Evolutionary conservation across 2,797 vertebrate species (phyloP).

Genomic region (Gymnocypris eckloni): DNA sequence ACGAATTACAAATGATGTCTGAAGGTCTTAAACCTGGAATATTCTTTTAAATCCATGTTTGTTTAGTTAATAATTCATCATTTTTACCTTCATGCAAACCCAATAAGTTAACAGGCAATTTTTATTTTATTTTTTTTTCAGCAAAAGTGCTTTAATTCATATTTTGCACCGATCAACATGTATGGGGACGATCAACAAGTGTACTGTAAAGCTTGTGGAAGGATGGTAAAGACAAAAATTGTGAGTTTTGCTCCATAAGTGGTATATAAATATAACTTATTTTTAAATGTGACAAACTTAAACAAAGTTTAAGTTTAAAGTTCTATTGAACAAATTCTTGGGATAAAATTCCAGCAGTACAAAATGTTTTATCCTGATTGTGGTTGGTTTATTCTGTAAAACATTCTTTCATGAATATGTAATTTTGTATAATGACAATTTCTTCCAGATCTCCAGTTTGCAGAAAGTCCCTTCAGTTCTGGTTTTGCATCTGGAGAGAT

Average conservation of each 20-base stretch:
- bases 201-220: not conserved
- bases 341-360: not conserved
- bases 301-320: not conserved
- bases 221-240: not conserved
- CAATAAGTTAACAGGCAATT: not conserved
- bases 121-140: not conserved
- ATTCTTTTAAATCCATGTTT: not conserved
- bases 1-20: no score
- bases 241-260: not conserved
- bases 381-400: not conserved
- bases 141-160: slow-evolving; percentile 15
- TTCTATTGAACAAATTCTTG: not conserved
- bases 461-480: not conserved
- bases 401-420: not conserved
- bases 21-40: not conserved
- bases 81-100: not conserved
- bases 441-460: slow-evolving; percentile 2
- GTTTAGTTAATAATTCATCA: not conserved
- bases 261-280: not conserved
- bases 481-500: slow-evolving; percentile 14
- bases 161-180: not conserved
- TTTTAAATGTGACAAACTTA: not conserved
- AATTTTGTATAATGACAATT: not conserved
- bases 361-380: not conserved
- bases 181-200: not conserved